These are phyloP conservation scores for Catamblyrhynchus diadema DNA, from an alignment of 2,797 vertebrate genomes.

Conservation along the genomic window DNA sequence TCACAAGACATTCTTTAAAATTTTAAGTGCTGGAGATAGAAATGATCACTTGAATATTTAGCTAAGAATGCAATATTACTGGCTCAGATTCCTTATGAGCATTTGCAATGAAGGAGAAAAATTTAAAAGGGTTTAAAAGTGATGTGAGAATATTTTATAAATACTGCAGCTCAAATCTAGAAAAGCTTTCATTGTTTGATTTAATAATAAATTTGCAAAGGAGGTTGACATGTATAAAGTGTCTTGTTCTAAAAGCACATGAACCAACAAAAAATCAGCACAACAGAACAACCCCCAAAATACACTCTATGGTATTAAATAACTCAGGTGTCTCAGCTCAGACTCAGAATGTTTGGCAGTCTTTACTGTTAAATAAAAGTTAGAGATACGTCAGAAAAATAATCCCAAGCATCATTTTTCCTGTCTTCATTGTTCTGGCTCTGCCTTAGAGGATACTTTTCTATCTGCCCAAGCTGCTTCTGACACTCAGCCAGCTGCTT, in stretches of 20 bases:
- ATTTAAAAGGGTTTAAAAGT: neutral
- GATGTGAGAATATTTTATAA: neutral
- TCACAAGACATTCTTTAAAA: neutral
- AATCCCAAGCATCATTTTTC: neutral
- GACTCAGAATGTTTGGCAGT: neutral
- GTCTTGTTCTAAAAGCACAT: neutral
- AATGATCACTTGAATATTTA: neutral
- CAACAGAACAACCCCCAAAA: neutral
- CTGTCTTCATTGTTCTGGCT: neutral
- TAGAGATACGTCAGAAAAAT: neutral
- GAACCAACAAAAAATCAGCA: neutral
- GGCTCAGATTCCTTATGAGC: neutral
- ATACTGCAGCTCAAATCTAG: neutral
- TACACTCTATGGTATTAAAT: neutral
- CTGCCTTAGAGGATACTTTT: slow-evolving; percentile 88
- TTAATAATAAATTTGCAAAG: neutral
- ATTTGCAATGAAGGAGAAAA: neutral
- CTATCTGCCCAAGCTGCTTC: slow-evolving; percentile 86
- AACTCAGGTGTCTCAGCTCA: neutral
- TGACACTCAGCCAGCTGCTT: slow-evolving; percentile 94
- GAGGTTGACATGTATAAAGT: neutral
- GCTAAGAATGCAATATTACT: neutral
- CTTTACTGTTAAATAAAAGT: neutral
- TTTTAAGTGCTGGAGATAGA: neutral
- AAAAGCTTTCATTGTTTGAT: neutral